Base-by-base conservation (phyloP, 2,888 invertebrate genomes). In the Lutraria lutraria region DNA sequence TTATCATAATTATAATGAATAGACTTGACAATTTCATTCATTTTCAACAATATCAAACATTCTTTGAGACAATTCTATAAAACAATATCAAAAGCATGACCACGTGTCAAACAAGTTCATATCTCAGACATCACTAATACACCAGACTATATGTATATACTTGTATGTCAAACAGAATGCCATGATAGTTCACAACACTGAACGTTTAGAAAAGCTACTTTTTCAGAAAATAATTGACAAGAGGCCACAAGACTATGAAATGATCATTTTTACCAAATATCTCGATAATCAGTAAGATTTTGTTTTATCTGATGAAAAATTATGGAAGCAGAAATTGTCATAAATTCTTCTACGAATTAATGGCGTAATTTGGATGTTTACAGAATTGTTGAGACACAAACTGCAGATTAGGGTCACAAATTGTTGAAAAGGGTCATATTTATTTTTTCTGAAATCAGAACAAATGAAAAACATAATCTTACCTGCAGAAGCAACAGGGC, bases 401-500 rank as follows among this genome's bases (percentile, higher is more conserved):
- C 43, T 43, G 4, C 43, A 43, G 43, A 8, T 8, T 43, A 43
- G 43, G 43, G 43, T 43, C 43, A 43, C 43, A 43, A 43, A 43
- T 43, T 43, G 43, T 43, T 43, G 43, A 43, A 43, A 43, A 43
- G 8, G n/a, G 8, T 43, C 43, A 43, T 4, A 43, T n/a, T 4
- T 8, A 43, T 12, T 68, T 68, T 12, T 25, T n/a, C 63, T 13
- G 25, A 68, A 68, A 25, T 25, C 25, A 12, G 25, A 63, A 15
- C 6, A n/a, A 6, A 21, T 8, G 21, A 68, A 76, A 76, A 6
- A 3, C 29, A 31, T n/a, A 16, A 76, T 31, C 94, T 88, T 88
- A 95, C 95, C 95, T 92, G 95, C 95, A 31, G 94, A 94, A n/a
- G 92, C 89, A n/a, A 90, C 93, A 52, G 93, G 94, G 83, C 93